A percentile compares a stretch with the other conserved stretches of the same genome.
phyloP scores from a whole-genome alignment of 2,797 vertebrate species.

The Podarcis siculus region DNA sequence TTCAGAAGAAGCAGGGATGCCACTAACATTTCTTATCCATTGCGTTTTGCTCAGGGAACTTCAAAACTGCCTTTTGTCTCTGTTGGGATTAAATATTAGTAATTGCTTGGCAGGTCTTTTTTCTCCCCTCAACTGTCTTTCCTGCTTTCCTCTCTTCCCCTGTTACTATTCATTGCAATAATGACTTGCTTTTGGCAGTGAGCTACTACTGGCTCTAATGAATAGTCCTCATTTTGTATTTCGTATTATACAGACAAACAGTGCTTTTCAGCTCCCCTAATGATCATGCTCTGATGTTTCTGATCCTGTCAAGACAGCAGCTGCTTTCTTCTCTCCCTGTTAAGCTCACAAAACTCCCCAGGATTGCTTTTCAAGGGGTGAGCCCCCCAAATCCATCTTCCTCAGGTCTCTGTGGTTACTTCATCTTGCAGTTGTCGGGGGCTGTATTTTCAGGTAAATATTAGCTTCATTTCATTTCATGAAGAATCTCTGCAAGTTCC shows the following conservation, averaged over 20 bases:
- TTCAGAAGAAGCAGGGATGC: no score
- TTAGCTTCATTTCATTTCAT: not conserved
- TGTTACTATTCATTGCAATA: not conserved
- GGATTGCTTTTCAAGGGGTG: slow-evolving; percentile 11
- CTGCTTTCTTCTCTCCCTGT: slow-evolving; percentile 5
- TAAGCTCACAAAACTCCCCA: slow-evolving; percentile 14
- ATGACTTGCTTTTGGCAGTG: not conserved
- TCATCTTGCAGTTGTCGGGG: not conserved
- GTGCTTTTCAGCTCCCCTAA: slow-evolving; percentile 3
- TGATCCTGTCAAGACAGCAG: not conserved
- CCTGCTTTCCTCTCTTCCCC: not conserved
- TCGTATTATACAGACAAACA: not conserved
- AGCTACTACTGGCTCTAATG: slow-evolving; percentile 9
- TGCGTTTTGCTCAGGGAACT: not conserved
- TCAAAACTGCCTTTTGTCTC: not conserved
- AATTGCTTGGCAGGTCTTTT: not conserved
- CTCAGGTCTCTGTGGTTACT: not conserved
- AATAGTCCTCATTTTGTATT: slow-evolving; percentile 7
- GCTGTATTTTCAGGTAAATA: not conserved
- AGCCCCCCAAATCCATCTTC: slow-evolving; percentile 29
- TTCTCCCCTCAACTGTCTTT: not conserved
- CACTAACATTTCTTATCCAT: not conserved
- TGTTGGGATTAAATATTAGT: not conserved
- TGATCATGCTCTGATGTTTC: slow-evolving; percentile 28
- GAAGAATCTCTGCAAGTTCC: not conserved